Evolutionary conservation across 2,797 vertebrate genomes (phyloP).

Genomic region (Cyprinella venusta): DNA sequence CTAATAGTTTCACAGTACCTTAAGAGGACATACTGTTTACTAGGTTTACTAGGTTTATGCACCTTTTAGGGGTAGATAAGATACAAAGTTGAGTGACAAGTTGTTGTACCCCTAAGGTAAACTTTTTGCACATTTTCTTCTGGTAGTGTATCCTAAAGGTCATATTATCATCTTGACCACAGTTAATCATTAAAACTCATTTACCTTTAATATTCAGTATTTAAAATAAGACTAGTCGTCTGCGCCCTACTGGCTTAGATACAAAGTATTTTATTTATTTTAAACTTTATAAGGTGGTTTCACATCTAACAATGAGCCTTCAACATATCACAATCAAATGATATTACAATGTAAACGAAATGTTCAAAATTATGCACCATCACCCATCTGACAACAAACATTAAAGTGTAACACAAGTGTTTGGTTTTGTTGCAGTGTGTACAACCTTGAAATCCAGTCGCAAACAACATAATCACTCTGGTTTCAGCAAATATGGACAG

Average conservation of each 20-base stretch:
- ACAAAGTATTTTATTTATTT: neutral
- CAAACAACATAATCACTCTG: conserved; percentile 9
- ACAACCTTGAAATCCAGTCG: conserved; percentile 19
- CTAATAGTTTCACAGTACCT: neutral
- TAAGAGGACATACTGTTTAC: neutral
- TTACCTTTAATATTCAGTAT: neutral
- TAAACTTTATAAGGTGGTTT: neutral
- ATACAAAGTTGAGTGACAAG: neutral
- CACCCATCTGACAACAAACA: neutral
- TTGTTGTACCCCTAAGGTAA: neutral
- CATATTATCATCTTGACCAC: neutral
- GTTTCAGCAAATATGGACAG: conserved; percentile 32
- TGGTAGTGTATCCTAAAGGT: neutral
- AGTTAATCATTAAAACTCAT: neutral
- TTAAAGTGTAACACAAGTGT: conserved; percentile 19
- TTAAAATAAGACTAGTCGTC: neutral
- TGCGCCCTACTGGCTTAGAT: neutral
- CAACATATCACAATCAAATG: no score
- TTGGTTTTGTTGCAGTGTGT: conserved; percentile 60
- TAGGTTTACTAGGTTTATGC: neutral
- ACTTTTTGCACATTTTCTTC: conserved; percentile 6
- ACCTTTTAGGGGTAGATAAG: no score
- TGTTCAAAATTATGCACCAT: neutral
- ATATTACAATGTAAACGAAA: no score
- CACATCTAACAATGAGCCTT: neutral